Evolutionary conservation across 2,113 vertebrate species (phyloP).

Genomic region (Nesoenas mayeri): DNA sequence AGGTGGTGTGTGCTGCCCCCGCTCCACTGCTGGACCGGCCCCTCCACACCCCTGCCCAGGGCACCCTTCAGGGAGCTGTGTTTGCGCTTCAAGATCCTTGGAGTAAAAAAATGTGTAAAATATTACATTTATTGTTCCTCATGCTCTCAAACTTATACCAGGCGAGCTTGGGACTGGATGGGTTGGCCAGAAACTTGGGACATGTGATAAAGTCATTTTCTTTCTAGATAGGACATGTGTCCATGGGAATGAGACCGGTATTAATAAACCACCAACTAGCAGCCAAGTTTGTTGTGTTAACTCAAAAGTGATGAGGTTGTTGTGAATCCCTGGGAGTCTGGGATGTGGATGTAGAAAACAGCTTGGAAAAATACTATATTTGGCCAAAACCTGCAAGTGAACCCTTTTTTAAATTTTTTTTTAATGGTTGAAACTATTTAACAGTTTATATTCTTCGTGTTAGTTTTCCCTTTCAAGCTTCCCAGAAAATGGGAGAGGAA

Average conservation of each 20-base stretch:
- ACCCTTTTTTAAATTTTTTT: not conserved
- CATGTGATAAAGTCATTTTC: not conserved
- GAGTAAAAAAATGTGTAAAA: not conserved
- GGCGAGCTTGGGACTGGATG: not conserved
- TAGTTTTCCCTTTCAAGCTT: not conserved
- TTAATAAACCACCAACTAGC: not conserved
- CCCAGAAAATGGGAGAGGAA: not conserved
- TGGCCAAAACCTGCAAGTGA: not conserved
- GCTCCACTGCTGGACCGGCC: not conserved
- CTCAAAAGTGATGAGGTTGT: not conserved
- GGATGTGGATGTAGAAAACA: not conserved
- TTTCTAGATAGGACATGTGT: not conserved
- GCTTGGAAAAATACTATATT: not conserved
- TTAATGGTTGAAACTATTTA: not conserved
- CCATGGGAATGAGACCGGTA: not conserved
- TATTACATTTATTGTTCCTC: not conserved
- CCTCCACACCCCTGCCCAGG: not conserved
- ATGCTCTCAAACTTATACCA: rapidly evolving
- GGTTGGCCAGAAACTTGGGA: not conserved
- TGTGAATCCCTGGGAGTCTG: not conserved
- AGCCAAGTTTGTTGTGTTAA: not conserved
- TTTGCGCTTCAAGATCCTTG: not conserved
- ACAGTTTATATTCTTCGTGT: not conserved
- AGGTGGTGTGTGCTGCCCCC: not conserved
- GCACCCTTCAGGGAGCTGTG: not conserved